phyloP scores from a whole-genome alignment of 2,888 invertebrate species.

The Sarcophaga caerulescens region DNA sequence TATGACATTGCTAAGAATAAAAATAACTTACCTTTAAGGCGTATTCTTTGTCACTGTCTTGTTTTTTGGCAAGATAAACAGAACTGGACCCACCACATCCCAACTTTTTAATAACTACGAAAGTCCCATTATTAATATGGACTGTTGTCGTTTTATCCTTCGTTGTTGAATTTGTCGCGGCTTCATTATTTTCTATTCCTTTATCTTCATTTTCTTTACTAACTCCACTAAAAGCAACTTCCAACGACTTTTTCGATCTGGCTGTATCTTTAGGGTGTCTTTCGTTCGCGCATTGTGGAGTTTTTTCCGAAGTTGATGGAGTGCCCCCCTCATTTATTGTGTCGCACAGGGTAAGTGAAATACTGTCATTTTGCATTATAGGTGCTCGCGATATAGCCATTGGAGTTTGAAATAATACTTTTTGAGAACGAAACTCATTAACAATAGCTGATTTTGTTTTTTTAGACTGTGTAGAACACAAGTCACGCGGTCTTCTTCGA shows the following conservation, averaged over 20 bases:
- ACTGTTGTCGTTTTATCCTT: slow-evolving; percentile 81
- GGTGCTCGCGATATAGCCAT: slow-evolving; percentile 77
- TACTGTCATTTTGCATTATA: slow-evolving; percentile 75
- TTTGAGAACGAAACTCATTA: slow-evolving; percentile 79
- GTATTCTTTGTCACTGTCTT: slow-evolving; percentile 75
- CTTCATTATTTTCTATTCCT: slow-evolving; percentile 20
- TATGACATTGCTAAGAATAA: too few species aligned
- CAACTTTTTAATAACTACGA: slow-evolving; percentile 87
- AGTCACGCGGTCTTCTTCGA: slow-evolving; percentile 71
- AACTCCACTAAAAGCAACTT: slow-evolving; percentile 71
- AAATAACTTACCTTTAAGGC: slow-evolving; percentile 76
- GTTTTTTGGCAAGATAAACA: slow-evolving; percentile 83
- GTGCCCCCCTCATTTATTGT: slow-evolving; percentile 75
- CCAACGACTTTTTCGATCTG: slow-evolving; percentile 75
- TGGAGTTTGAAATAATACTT: slow-evolving; percentile 80
- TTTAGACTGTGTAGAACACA: slow-evolving; percentile 73
- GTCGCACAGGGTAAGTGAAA: slow-evolving; percentile 78
- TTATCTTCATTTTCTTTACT: slow-evolving; percentile 19
- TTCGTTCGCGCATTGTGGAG: slow-evolving; percentile 21
- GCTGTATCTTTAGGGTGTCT: slow-evolving; percentile 53
- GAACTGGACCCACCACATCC: slow-evolving; percentile 96
- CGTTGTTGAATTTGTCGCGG: slow-evolving; percentile 26
- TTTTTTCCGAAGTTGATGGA: slow-evolving; percentile 73
- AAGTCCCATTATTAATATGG: slow-evolving; percentile 87
- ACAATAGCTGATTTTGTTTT: slow-evolving; percentile 72